Base-by-base conservation (phyloP, 1,140 invertebrate genomes). In the Macrobrachium nipponense region DNA sequence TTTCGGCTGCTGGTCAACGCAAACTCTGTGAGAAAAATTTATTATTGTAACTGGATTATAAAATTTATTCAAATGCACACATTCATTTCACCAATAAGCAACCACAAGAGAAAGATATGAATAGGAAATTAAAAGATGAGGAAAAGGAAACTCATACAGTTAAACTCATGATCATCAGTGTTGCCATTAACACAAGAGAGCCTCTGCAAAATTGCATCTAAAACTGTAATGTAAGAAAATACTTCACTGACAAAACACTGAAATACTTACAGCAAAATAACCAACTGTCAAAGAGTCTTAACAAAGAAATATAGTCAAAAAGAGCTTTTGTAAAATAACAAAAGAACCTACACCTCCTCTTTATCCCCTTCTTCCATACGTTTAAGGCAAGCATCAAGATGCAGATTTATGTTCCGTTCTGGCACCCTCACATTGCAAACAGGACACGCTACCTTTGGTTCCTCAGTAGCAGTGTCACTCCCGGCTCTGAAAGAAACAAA, bases 351-450 rank as follows among this genome's bases (percentile, higher is more conserved):
- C 80, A 81, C 36, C 27, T 51, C 70, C 44, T 72, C 17, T 20
- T 60, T 70, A 43, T 44, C 43, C 20, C 23, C 70, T 64, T 44
- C 15, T 14, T 75, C 59, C 18, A 73, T 75, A 15, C 70, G 44
- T 23, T 75, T 51, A 18, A 82, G 70, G 60, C 80, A 82, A n/a
- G 80, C 80, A 82, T 82, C 80, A 73, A 82, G 72, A 27, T 82
- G 80, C 2, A 75, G 20, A 68, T 82, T 82, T 18, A 82, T 82
- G 64, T 82, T 82, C 18, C 80, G 20, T 58, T 75, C 44, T 43
- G 70, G 70, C 27, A 82, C 68, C 12, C 59, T 23, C 7, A 82
- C 80, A 82, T 36, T 18, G 62, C 80, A 82, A 23, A 82, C 80
- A 60, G 80, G 80, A 43, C 80, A 82, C 6, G 58, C 17, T 5